These are phyloP conservation scores for Megaceryle torquata DNA, from an alignment of 2,113 vertebrate genomes.

Conservation along the genomic window DNA sequence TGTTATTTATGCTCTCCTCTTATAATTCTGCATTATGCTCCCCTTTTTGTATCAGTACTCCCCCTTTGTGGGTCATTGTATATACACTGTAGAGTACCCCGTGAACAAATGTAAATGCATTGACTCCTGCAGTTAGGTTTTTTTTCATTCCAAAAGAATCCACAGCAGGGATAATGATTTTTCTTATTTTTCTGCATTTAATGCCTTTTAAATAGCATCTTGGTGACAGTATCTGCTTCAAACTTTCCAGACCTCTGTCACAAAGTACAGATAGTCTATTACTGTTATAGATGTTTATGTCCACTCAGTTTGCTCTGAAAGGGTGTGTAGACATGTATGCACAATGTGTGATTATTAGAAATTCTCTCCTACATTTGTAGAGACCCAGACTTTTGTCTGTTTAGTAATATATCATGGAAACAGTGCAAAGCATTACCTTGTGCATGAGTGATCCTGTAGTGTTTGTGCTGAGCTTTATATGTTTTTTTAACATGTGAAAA, in stretches of 20 bases:
- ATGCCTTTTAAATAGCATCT: background rate
- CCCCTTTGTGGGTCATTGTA: background rate
- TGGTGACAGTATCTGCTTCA: slow-evolving; percentile 9
- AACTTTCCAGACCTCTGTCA: slow-evolving; percentile 13
- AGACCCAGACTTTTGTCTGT: background rate
- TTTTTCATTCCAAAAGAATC: background rate
- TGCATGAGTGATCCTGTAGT: background rate
- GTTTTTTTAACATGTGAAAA: slow-evolving; percentile 29
- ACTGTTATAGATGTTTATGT: slow-evolving; percentile 11
- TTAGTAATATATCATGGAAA: background rate
- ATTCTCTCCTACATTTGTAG: background rate
- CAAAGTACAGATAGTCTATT: background rate
- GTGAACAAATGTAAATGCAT: background rate
- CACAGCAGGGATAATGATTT: background rate
- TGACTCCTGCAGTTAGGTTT: background rate
- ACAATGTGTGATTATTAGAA: slow-evolving; percentile 9
- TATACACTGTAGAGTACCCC: background rate
- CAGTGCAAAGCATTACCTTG: background rate
- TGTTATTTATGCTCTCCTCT: slow-evolving; percentile 27
- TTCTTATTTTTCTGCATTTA: slow-evolving; percentile 18
- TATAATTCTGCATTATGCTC: background rate
- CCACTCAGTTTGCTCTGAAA: background rate
- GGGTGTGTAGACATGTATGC: background rate
- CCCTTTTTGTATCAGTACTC: background rate
- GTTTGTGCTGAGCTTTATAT: slow-evolving; percentile 14